Evolutionary conservation across 2,888 invertebrate species (phyloP), one percentile per base, ranked within the genome.

Genomic region (Phanerotoma sp.): DNA sequence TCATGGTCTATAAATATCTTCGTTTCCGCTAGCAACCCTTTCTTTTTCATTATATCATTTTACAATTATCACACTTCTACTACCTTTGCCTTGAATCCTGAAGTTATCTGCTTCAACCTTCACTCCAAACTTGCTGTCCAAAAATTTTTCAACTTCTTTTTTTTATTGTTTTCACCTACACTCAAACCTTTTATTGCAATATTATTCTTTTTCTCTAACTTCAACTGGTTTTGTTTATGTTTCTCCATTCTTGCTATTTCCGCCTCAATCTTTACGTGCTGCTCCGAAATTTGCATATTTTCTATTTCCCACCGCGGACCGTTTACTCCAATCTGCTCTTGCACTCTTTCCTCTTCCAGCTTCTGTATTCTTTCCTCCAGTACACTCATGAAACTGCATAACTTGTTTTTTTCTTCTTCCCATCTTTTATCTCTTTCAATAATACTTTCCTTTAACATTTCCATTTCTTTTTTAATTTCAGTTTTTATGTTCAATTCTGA

Each of bases 1-100:
- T 51, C 51, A 20, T 42, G 28, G 4, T 51, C 51, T n/a, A 51
- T 51, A 13, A 28, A 51, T 4, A 32, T 21, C 13, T 44, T 25
- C 13, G 15, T 42, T 2, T 22, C 51, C 33, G 32, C 32, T 22
- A 42, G 32, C 16, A 10, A 28, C 10, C 41, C 25, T 33, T 44
- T 51, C 42, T 51, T 51, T 40, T 35, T 35, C 35, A 35, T 35
- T 3, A 35, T 15, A 28, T 50, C 40, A 5, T 28, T 25, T 22
- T 25, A 18, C 50, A 7, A 40, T 40, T 4, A 40, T 21, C 40
- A 18, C 40, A 10, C 15, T 10, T n/a, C 38, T 50, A 28, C 6
- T 9, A n/a, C n/a, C n/a, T 16, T 50, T 50, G 38, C 16, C 35
- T 11, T 35, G 35, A 5, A 35, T n/a, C 35, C 35, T 7, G 13